Conservation (phyloP, 2,888 invertebrate genomes). For the Ditula angustiorana region DNA sequence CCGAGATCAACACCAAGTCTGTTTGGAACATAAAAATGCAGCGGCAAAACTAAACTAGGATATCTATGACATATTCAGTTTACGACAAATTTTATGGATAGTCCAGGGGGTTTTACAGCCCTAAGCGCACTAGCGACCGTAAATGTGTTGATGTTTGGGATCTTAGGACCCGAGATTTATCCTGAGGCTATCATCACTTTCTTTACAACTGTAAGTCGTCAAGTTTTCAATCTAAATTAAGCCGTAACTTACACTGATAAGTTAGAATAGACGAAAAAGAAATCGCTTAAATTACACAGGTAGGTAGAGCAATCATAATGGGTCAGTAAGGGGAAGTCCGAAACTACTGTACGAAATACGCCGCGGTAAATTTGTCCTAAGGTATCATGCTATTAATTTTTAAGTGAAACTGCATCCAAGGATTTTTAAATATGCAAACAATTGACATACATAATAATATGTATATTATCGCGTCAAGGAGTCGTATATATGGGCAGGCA, state of each 20-base stretch:
- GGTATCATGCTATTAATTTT: too few relatives aligned
- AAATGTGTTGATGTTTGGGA: constrained; percentile 57
- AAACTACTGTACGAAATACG: too few relatives aligned
- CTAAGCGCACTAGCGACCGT: constrained; percentile 53
- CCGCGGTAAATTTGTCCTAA: too few relatives aligned
- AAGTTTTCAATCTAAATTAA: constrained; percentile 25
- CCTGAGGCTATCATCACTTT: constrained; percentile 45
- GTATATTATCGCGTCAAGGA: too few relatives aligned
- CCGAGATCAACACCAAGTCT: constrained; percentile 39
- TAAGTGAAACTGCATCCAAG: too few relatives aligned
- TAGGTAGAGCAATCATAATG: too few relatives aligned
- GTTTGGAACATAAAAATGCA: constrained; percentile 56
- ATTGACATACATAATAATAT: too few relatives aligned
- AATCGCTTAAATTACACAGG: too few relatives aligned
- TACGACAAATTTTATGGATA: constrained; percentile 60
- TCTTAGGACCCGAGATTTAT: constrained; percentile 43
- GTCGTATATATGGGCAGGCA: too few relatives aligned
- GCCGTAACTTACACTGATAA: neutral
- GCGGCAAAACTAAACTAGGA: constrained; percentile 51
- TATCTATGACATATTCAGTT: constrained; percentile 60
- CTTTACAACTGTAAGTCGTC: constrained; percentile 35
- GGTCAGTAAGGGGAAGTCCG: too few relatives aligned
- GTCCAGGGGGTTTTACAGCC: constrained; percentile 59
- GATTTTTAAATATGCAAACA: too few relatives aligned
- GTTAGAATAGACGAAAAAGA: neutral